These are phyloP conservation scores for Ceyx erithaca DNA, from an alignment of 2,797 vertebrate genomes.

Conservation along the genomic window DNA sequence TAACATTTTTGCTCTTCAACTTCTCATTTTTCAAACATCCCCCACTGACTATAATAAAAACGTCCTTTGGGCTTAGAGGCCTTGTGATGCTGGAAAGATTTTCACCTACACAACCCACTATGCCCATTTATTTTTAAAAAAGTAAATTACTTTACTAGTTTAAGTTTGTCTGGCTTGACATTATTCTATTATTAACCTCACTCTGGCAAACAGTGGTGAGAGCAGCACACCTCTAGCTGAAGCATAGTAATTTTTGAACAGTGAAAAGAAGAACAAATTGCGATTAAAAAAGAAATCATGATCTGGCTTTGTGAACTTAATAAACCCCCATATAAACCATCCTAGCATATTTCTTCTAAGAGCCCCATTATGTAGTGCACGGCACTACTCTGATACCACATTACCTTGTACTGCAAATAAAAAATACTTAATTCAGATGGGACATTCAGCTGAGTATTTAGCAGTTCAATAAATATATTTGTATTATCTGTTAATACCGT, in stretches of 20 bases:
- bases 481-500: background rate
- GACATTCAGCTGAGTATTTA: background rate
- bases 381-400: background rate
- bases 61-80: background rate
- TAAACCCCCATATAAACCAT: background rate
- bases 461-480: background rate
- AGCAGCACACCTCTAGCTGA: background rate
- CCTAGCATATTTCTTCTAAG: background rate
- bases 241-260: background rate
- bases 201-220: background rate
- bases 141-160: background rate
- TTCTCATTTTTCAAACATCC: constrained; percentile 28
- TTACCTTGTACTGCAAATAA: background rate
- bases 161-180: background rate
- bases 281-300: background rate
- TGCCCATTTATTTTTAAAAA: background rate
- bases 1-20: constrained; percentile 26
- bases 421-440: background rate
- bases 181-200: background rate
- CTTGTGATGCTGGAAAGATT: constrained; percentile 23
- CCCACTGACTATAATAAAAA: constrained; percentile 38
- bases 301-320: background rate
- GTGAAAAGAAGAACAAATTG: background rate
- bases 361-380: background rate
- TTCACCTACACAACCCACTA: constrained; percentile 21